Percentiles rank a stretch among this genome's conserved stretches.
These are phyloP conservation scores for Gastrophysa polygoni DNA, from an alignment of 2,888 invertebrate species.

Conservation along the genomic window DNA sequence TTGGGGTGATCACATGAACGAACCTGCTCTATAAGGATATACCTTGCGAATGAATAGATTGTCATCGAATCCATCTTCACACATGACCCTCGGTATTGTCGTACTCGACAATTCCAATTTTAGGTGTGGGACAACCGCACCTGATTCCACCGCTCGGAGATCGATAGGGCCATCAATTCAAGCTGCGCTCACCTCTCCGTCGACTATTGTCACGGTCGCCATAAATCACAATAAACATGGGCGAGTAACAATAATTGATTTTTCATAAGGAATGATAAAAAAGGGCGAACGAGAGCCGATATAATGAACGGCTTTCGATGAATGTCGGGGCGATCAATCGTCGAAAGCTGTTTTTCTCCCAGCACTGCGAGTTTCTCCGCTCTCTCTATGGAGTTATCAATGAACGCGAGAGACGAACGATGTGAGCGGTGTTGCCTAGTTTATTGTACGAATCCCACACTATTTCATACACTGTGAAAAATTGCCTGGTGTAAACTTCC, in stretches of 20 bases:
- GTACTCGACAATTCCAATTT: not conserved
- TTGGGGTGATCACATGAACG: too few relatives aligned
- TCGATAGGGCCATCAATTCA: not conserved
- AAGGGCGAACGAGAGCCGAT: not conserved
- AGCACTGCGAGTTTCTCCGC: not conserved
- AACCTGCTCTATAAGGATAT: too few relatives aligned
- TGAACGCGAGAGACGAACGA: not conserved
- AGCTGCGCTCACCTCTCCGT: not conserved
- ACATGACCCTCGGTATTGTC: not conserved
- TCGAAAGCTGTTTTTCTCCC: not conserved
- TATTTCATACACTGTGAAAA: too few relatives aligned
- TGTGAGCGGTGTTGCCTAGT: not conserved
- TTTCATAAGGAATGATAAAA: constrained; percentile 21
- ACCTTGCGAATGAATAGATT: too few relatives aligned
- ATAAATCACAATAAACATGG: constrained; percentile 25
- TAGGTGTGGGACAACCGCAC: not conserved
- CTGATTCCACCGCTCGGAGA: not conserved
- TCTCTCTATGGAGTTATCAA: not conserved
- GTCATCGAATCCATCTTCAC: not conserved
- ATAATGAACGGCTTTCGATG: constrained; percentile 21
- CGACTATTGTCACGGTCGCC: constrained; percentile 5
- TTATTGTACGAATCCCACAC: too few relatives aligned
- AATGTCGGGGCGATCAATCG: constrained; percentile 17
- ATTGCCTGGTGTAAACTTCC: too few relatives aligned
- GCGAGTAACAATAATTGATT: constrained; percentile 25